Conservation (phyloP, 2,113 vertebrate genomes). For the Salvelinus namaycush region DNA sequence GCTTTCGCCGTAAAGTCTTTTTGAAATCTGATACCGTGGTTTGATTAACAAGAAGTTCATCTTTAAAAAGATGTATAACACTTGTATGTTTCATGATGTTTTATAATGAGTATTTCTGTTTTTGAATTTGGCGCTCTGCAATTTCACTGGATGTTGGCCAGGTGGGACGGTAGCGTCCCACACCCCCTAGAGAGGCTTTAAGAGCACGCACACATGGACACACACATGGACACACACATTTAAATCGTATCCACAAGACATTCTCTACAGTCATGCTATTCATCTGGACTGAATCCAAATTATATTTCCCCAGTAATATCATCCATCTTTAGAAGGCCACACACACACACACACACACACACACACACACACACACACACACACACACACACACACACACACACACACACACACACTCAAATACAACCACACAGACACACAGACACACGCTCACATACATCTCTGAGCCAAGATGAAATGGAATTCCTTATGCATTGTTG, state of each 20-base stretch:
- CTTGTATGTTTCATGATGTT: too few relatives aligned
- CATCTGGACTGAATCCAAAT: not conserved
- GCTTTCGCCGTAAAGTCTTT: too few relatives aligned
- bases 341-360: not conserved
- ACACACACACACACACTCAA: not conserved
- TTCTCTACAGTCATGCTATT: not conserved
- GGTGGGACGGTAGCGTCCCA: too few relatives aligned
- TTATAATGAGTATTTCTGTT: too few relatives aligned
- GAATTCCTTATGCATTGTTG: slow-evolving; percentile 33
- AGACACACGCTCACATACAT: not conserved
- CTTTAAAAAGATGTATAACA: too few relatives aligned
- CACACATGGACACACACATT: not conserved
- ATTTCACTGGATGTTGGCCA: too few relatives aligned
- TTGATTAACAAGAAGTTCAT: too few relatives aligned
- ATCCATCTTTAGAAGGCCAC: not conserved
- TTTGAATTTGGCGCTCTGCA: too few relatives aligned
- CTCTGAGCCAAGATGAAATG: slow-evolving; percentile 21
- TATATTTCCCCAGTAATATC: not conserved
- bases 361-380: not conserved
- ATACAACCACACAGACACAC: slow-evolving; percentile 3
- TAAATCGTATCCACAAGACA: not conserved
- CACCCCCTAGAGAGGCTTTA: too few relatives aligned
- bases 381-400: not conserved
- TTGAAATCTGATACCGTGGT: too few relatives aligned
- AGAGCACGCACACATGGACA: not conserved